These are phyloP conservation scores for Ammodramus savannarum DNA, from an alignment of 2,113 vertebrate genomes.

Conservation along the genomic window DNA sequence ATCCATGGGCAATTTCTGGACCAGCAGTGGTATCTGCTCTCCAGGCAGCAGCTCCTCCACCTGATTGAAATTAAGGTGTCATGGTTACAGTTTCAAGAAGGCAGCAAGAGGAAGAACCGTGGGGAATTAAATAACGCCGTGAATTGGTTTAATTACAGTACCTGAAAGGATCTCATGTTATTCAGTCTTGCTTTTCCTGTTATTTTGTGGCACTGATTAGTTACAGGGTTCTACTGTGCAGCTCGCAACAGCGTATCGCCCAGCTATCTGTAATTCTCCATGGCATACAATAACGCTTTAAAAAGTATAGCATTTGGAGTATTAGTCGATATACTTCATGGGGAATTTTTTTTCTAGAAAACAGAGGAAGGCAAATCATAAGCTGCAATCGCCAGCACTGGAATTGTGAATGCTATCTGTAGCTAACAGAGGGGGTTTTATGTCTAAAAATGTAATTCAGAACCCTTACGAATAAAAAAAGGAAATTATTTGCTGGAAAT, in stretches of 20 bases:
- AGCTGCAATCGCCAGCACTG: background rate
- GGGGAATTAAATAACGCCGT: background rate
- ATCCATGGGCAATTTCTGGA: slow-evolving; percentile 11
- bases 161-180: slow-evolving; percentile 33
- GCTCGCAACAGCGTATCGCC: background rate
- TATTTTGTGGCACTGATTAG: background rate
- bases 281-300: background rate
- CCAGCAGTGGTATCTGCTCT: slow-evolving; percentile 25
- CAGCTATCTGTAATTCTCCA: background rate
- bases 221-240: background rate
- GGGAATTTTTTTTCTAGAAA: slow-evolving; percentile 5
- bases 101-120: slow-evolving; percentile 9
- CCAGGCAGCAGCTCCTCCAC: background rate
- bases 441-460: slow-evolving; percentile 7
- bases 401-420: background rate
- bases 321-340: background rate
- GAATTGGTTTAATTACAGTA: slow-evolving; percentile 57
- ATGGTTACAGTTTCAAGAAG: slow-evolving; percentile 31
- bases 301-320: background rate
- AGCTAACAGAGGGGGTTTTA: background rate
- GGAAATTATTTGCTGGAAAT: background rate
- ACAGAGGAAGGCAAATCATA: background rate
- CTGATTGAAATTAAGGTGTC: slow-evolving; percentile 31
- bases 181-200: background rate
- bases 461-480: background rate